Evolutionary conservation across 2,113 vertebrate species (phyloP).

Genomic region (Epinephelus lanceolatus): DNA sequence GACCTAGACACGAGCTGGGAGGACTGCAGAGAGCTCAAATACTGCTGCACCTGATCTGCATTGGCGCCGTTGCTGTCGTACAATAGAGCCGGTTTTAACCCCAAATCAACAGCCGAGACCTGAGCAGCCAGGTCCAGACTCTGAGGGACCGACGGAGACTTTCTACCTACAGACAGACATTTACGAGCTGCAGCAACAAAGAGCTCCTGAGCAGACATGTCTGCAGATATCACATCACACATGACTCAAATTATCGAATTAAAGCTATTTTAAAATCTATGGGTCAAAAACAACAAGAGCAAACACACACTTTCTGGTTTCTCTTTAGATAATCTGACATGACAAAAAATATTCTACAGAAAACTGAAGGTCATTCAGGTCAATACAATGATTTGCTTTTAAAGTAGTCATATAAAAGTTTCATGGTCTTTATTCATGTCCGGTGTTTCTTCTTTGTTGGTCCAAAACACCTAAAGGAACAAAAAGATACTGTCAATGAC

Average conservation of each 20-base stretch:
- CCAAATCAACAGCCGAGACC: slow-evolving; percentile 87
- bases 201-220: slow-evolving; percentile 65
- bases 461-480: slow-evolving; percentile 64
- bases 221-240: slow-evolving; percentile 7
- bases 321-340: slow-evolving; percentile 1
- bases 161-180: slow-evolving; percentile 79
- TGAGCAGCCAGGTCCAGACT: slow-evolving; percentile 88
- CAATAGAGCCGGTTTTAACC: slow-evolving; percentile 90
- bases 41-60: slow-evolving; percentile 82
- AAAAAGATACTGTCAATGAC: neutral
- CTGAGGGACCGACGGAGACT: slow-evolving; percentile 65
- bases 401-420: slow-evolving; percentile 8
- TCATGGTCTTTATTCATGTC: slow-evolving; percentile 8
- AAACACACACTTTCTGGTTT: neutral
- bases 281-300: slow-evolving; percentile 7
- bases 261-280: neutral
- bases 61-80: slow-evolving; percentile 87
- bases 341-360: neutral
- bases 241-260: neutral
- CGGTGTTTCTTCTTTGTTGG: slow-evolving; percentile 53
- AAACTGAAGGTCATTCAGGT: neutral
- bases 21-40: slow-evolving; percentile 82
- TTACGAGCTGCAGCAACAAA: slow-evolving; percentile 85
- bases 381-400: slow-evolving; percentile 24
- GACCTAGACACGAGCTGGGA: slow-evolving; percentile 75